Conservation (phyloP, 1,140 invertebrate genomes). For the Phocides pigmalion region DNA sequence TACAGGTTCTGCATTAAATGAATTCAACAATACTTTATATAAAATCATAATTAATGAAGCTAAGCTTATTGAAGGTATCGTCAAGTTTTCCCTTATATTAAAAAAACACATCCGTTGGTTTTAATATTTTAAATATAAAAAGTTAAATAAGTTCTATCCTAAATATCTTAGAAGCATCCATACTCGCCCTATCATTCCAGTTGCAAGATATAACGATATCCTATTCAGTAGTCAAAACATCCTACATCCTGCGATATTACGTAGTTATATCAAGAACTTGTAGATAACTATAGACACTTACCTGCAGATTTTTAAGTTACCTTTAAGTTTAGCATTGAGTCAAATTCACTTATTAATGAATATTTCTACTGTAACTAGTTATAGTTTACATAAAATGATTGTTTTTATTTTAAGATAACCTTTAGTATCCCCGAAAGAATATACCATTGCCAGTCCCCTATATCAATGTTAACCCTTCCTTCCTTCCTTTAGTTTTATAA, state of each 20-base stretch:
- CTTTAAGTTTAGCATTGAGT: conserved; percentile 41
- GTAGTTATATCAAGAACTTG: conserved; percentile 45
- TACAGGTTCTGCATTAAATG: too few species aligned
- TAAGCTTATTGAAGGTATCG: conserved; percentile 40
- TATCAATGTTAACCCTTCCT: conserved; percentile 31
- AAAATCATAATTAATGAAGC: conserved; percentile 43
- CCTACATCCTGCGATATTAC: conserved; percentile 42
- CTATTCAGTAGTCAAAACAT: conserved; percentile 46
- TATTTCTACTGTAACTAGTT: conserved; percentile 42
- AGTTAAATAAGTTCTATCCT: conserved; percentile 39
- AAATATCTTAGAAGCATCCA: conserved; percentile 36
- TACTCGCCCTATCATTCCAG: conserved; percentile 48
- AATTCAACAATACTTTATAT: too few species aligned
- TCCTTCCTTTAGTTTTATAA: conserved; percentile 39
- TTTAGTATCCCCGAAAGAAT: conserved; percentile 39
- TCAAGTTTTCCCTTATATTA: conserved; percentile 32
- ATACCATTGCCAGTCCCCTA: conserved; percentile 42
- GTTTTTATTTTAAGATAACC: conserved; percentile 48
- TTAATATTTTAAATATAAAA: conserved; percentile 33
- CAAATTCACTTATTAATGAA: conserved; percentile 44
- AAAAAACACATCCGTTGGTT: conserved; percentile 34
- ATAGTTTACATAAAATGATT: conserved; percentile 41
- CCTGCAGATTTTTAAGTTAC: conserved; percentile 40
- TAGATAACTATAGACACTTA: conserved; percentile 45
- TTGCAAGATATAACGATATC: conserved; percentile 46